Base-by-base conservation (phyloP, 2,113 vertebrate species). In the Phycodurus eques region DNA sequence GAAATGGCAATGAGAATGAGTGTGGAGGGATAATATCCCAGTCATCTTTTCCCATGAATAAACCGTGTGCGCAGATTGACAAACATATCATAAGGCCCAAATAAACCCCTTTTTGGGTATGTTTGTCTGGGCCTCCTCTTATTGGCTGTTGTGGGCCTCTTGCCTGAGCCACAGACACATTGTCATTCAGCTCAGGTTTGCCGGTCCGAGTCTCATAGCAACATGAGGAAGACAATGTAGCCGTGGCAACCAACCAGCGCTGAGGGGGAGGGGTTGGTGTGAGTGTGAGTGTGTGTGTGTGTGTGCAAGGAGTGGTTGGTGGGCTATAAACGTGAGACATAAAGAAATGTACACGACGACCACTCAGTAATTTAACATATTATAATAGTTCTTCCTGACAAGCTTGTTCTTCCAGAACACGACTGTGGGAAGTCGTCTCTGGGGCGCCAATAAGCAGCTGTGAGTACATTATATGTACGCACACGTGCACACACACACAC, bases 111-210 rank as follows among this genome's bases (percentile, higher is more conserved):
- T 7, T 1, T 13, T 66, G 53, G 73, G 74, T 17, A 17, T 46
- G 42, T 83, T 73, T 72, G 84, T 88, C 87, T 85, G 82, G 85
- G 84, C 85, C n/a, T 75, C 39, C 81, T 87, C 82, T 87, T 80
- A 86, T 88, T 87, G 81, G 83, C 46, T 82, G 85, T 76, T 70
- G 67, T 73, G 68, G 84, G 78, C 73, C 79, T 86, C 77, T 71
- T 80, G 82, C 79, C 84, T 81, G 75, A 81, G 75, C 75, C 83
- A 79, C 73, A 82, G 82, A 87, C 80, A 75, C 85, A 90, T 90
- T 89, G 85, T 90, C 88, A 89, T 89, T 89, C 89, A 83, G 84
- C 85, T 87, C 89, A 89, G 87, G 87, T 89, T 82, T 85, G 87
- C 84, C 78, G 86, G 79, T 88, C 86, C 83, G 77, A 89, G 85